Evolutionary conservation across 2,888 invertebrate genomes (phyloP), one percentile per base, ranked within the genome.

Genomic region (Alcis repandata): DNA sequence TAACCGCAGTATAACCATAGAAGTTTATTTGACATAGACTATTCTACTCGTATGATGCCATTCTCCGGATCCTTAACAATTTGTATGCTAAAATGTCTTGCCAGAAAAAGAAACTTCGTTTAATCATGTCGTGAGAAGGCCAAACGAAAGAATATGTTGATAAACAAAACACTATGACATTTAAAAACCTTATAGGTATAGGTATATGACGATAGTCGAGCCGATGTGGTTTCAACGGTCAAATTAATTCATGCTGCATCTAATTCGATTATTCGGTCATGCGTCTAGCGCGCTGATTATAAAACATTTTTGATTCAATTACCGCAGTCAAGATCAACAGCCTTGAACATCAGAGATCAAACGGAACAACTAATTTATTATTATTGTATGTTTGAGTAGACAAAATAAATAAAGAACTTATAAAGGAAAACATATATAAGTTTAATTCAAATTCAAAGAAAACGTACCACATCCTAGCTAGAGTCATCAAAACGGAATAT

Each of bases 241-340:
- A 43, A 40, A 36, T 27, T 19, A 48, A 56, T 51, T 56, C 19
- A 32, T 38, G 38, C 49, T 49, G 64, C 36, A 56, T 36, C 59
- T 64, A 56, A 64, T 17, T 45, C 49, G 38, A 65, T 65, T 60
- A 60, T 13, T 45, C 32, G 19, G 22, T 53, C 33, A 8, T 32
- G 22, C 49, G 8, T 43, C 59, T 51, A 22, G 11, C 0, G 52
- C 38, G 10, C 36, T 40, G 41, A 41, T 51, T 45, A 63, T 52
- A 63, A 17, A 54, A 38, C 43, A 56, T 56, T 56, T 56, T 43
- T 59, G 15, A 64, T 59, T 59, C 41, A 59, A 56, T 64, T 64
- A 64, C 51, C 36, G 51, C 52, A 57, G 10, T 59, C 40, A 33
- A 54, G 63, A 64, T 40, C 41, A 33, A 41, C 48, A 43, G 40